Percentiles rank a stretch among this genome's conserved stretches.
Evolutionary conservation across 1,140 invertebrate species (phyloP).

Genomic region (Muscidifurax raptorellus): DNA sequence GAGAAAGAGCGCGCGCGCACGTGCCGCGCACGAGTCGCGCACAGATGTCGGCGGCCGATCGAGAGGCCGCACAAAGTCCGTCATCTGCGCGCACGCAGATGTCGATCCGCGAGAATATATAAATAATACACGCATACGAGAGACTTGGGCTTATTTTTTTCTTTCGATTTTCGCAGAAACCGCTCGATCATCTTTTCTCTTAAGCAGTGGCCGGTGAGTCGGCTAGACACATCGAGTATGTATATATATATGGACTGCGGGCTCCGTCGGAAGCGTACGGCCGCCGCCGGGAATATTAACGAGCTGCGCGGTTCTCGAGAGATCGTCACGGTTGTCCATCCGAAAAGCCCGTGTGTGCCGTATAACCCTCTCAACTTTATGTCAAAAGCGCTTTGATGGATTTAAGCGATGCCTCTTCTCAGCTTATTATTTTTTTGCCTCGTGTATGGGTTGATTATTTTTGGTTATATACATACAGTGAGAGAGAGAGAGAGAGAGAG

Average conservation of each 20-base stretch:
- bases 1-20: background rate
- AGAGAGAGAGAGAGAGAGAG: too few relatives aligned
- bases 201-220: background rate
- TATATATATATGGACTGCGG: background rate
- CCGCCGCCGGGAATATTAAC: constrained; percentile 30
- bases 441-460: background rate
- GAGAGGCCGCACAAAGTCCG: background rate
- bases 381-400: constrained; percentile 6
- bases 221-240: background rate
- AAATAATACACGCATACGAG: background rate
- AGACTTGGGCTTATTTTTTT: background rate
- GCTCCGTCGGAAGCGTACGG: background rate
- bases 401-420: background rate
- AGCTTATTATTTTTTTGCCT: background rate
- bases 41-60: background rate
- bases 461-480: background rate
- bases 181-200: constrained; percentile 41
- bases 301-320: constrained; percentile 3
- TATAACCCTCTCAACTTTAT: background rate
- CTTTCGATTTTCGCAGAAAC: constrained; percentile 24
- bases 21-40: background rate
- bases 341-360: constrained; percentile 46
- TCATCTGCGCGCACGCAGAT: constrained; percentile 30
- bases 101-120: background rate
- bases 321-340: constrained; percentile 47